Evolutionary conservation across 2,888 invertebrate species (phyloP), one percentile per base, ranked within the genome.

Genomic region (Drosophila ezoana): DNA sequence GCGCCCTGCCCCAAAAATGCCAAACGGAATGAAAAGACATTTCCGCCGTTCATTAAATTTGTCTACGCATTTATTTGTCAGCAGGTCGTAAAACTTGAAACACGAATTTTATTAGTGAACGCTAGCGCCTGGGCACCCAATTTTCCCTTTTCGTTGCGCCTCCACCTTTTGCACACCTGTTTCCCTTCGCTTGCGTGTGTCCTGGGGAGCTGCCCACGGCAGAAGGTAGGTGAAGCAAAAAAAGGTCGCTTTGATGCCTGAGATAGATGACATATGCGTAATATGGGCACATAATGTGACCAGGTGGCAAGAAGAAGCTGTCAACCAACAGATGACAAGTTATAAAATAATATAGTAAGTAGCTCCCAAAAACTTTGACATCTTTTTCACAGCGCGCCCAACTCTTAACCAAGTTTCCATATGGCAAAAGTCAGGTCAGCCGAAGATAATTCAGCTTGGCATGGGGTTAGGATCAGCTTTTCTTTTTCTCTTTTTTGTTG

Each of bases 1-100:
- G 32, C 18, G 49, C 14, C 20, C 4, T 20, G 32, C 16, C 38
- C 48, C 5, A 52, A 41, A 45, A 66, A 65, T 62, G 64, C 49
- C 65, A 62, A 78, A 61, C 60, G 37, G 49, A 79, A 81, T 66
- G 73, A 70, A 87, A 83, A 77, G 87, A 81, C 79, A 79, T 89
- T 90, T 89, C 89, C 87, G 90, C 52, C 84, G 70, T 78, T 88
- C 90, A 90, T 91, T 91, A 87, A 91, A 90, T 90, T 90, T 81
- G 89, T 90, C 77, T 72, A 76, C 81, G 87, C 89, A 86, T 77
- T 89, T 90, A 90, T 90, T 89, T 90, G 89, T 90, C 90, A 90
- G 78, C 90, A 88, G 81, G 87, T 90, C 81, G 90, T 78, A 79
- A 85, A 89, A 79, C 75, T 65, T 67, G 61, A 61, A 65, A 87